Conservation (phyloP, 1,140 invertebrate genomes). For the Atta texana region DNA sequence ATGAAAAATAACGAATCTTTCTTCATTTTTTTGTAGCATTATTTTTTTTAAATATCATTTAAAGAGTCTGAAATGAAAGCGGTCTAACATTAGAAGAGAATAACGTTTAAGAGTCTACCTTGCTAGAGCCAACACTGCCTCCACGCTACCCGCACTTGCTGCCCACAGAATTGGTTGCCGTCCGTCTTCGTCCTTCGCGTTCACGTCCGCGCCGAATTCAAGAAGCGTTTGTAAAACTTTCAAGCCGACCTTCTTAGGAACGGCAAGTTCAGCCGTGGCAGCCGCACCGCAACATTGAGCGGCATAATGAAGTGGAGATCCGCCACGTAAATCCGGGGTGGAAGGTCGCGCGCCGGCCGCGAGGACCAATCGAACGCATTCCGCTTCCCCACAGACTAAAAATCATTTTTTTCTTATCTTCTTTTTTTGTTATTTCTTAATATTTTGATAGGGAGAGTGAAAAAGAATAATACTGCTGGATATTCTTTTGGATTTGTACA, state of each 20-base stretch:
- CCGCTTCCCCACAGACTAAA: slow-evolving; percentile 95
- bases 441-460: neutral
- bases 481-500: neutral
- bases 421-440: neutral
- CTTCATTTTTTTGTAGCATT: neutral
- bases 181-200: slow-evolving; percentile 95
- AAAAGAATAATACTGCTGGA: neutral
- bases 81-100: neutral
- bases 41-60: neutral
- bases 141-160: slow-evolving; percentile 97
- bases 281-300: slow-evolving; percentile 97
- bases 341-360: slow-evolving; percentile 93
- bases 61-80: slow-evolving; percentile 9
- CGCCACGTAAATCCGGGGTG: slow-evolving; percentile 96
- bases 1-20: neutral
- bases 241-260: slow-evolving; percentile 88
- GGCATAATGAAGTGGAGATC: slow-evolving; percentile 98
- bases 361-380: slow-evolving; percentile 94
- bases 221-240: slow-evolving; percentile 95
- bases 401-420: neutral
- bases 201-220: slow-evolving; percentile 92
- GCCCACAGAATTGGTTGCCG: slow-evolving; percentile 98
- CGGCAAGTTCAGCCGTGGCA: slow-evolving; percentile 88
- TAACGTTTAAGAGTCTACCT: slow-evolving; percentile 86
- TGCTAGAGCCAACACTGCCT: slow-evolving; percentile 94